Conservation (phyloP, 2,888 invertebrate species). For the Pseudococcus viburni region DNA sequence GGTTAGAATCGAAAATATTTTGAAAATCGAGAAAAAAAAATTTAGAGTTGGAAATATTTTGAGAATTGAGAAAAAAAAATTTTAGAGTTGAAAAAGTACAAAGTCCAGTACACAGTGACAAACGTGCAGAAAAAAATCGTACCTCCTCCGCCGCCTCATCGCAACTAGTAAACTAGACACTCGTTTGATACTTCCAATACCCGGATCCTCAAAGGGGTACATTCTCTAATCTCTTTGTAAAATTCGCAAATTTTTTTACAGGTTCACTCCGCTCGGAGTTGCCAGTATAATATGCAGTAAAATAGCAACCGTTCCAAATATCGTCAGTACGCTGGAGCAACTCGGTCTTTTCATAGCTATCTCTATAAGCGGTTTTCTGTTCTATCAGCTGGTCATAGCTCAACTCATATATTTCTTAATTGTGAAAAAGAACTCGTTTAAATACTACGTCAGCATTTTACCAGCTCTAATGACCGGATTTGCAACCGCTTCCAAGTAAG, state of each 20-base stretch:
- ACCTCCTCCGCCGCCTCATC: too few relatives aligned
- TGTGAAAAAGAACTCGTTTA: constrained; percentile 87
- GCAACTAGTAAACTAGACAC: too few relatives aligned
- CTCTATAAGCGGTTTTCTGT: constrained; percentile 83
- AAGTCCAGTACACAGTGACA: too few relatives aligned
- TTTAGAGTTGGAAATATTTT: too few relatives aligned
- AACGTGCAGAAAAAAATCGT: too few relatives aligned
- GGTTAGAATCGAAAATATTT: too few relatives aligned
- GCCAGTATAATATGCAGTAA: constrained; percentile 88
- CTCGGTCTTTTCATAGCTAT: constrained; percentile 82
- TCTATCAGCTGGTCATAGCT: constrained; percentile 88
- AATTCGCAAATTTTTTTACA: constrained; percentile 68
- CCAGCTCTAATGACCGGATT: constrained; percentile 90
- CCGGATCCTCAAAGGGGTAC: too few relatives aligned
- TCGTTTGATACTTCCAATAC: too few relatives aligned
- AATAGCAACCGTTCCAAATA: constrained; percentile 80
- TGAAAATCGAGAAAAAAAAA: too few relatives aligned
- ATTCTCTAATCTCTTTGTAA: too few relatives aligned
- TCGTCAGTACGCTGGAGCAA: constrained; percentile 75
- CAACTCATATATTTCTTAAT: constrained; percentile 87
- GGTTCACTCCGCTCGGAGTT: constrained; percentile 86
- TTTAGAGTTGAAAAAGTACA: too few relatives aligned
- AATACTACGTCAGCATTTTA: constrained; percentile 86
- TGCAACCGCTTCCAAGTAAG: constrained; percentile 93
- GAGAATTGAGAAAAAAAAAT: too few relatives aligned